These are phyloP conservation scores for Tragelaphus buxtoni DNA, from an alignment of 2,113 vertebrate species.

Conservation along the genomic window DNA sequence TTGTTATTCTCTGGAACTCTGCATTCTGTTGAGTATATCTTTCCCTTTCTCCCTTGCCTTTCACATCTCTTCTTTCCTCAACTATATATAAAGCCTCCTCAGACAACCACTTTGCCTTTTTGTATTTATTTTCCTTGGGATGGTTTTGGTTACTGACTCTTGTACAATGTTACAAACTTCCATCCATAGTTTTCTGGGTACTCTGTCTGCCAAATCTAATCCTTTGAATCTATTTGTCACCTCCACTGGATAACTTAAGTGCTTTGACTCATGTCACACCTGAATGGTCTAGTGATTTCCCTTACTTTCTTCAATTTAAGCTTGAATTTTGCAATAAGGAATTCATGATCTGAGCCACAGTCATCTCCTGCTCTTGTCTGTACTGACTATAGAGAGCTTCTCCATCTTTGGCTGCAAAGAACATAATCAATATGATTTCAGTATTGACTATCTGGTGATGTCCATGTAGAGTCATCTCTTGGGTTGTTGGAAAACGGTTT, in stretches of 20 bases:
- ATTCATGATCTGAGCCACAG: not conserved
- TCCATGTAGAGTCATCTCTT: not conserved
- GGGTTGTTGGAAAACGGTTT: not conserved
- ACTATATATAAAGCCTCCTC: not conserved
- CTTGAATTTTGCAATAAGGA: not conserved
- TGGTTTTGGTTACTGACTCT: not conserved
- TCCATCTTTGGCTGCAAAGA: not conserved
- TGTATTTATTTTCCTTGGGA: not conserved
- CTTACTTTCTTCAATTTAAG: not conserved
- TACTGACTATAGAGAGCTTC: not conserved
- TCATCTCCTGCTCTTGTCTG: not conserved
- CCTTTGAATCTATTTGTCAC: not conserved
- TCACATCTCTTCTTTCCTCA: not conserved
- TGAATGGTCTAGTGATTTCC: not conserved
- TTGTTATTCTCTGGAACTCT: not conserved
- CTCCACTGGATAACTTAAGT: not conserved
- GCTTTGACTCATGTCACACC: not conserved
- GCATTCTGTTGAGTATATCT: not conserved
- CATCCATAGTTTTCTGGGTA: not conserved
- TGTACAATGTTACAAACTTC: accelerated
- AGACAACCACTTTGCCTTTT: not conserved
- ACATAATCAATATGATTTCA: not conserved
- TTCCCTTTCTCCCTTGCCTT: not conserved
- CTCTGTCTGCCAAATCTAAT: not conserved
- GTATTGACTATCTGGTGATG: not conserved